Evolutionary conservation across 1,140 invertebrate genomes (phyloP).

Genomic region (Philotrypesis tridentata): DNA sequence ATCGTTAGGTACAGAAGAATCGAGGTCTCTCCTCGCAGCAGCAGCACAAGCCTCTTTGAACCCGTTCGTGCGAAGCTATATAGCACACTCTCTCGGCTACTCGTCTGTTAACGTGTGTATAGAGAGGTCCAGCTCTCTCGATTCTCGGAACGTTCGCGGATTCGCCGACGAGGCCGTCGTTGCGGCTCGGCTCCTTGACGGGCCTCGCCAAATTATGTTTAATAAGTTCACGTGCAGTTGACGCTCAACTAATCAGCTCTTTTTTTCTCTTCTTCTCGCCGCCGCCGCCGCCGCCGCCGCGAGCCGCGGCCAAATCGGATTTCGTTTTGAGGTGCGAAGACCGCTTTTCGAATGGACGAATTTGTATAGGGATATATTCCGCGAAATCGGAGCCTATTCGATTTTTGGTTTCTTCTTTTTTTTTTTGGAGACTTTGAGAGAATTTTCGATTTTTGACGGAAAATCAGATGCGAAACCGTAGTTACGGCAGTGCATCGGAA

Average conservation of each 20-base stretch:
- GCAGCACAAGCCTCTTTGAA: conserved; percentile 39
- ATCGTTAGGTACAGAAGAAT: conserved; percentile 19
- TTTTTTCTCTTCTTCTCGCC: background rate
- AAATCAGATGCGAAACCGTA: no score
- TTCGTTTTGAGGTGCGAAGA: no score
- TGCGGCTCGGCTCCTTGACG: conserved; percentile 13
- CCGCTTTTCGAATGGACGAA: no score
- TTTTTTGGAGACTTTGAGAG: no score
- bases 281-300: no score
- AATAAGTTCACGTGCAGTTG: conserved; percentile 38
- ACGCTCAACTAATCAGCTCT: conserved; percentile 30
- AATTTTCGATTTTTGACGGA: no score
- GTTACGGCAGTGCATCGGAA: no score
- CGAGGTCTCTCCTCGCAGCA: conserved; percentile 39
- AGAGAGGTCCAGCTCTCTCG: conserved; percentile 18
- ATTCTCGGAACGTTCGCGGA: conserved; percentile 31
- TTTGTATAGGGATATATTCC: no score
- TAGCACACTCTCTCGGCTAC: conserved; percentile 32
- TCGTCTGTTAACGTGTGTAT: conserved; percentile 11
- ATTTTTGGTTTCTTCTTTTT: no score
- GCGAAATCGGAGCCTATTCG: no score
- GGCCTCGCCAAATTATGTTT: background rate
- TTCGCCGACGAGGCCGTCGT: conserved; percentile 15
- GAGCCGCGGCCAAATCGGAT: no score
- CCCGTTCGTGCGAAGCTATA: conserved; percentile 28